Evolutionary conservation across 1,140 invertebrate genomes (phyloP).

Genomic region (Dermatophagoides farinae): DNA sequence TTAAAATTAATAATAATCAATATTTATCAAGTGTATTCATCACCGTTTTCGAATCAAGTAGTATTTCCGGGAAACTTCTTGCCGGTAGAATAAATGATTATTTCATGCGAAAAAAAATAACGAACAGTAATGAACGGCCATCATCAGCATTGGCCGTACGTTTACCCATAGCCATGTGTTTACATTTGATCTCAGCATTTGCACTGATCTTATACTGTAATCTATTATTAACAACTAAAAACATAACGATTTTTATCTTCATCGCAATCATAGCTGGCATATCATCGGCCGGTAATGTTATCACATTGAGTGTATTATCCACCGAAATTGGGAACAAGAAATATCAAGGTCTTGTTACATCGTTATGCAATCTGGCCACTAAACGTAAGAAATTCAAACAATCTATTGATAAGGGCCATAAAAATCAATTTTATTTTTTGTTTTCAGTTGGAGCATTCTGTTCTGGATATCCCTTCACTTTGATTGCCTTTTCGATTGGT

Average conservation of each 20-base stretch:
- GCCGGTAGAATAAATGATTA: background rate
- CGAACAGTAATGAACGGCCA: background rate
- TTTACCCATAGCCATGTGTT: background rate
- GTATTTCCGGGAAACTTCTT: conserved; percentile 7
- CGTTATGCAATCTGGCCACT: background rate
- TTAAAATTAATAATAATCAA: background rate
- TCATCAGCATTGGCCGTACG: background rate
- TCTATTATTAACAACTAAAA: background rate
- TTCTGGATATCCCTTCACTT: conserved; percentile 2
- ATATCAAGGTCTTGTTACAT: background rate
- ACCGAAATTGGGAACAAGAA: conserved; percentile 3
- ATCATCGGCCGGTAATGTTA: background rate
- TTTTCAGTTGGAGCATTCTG: conserved; percentile 1
- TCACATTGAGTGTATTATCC: background rate
- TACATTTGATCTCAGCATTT: background rate
- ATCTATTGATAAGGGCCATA: background rate
- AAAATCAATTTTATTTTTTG: background rate
- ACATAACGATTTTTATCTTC: background rate
- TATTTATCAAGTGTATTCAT: background rate
- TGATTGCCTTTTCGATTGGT: background rate
- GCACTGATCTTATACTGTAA: background rate
- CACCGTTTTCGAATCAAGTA: background rate
- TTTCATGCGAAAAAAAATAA: background rate
- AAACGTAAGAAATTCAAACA: background rate
- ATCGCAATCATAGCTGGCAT: background rate